Evolutionary conservation across 2,888 invertebrate species (phyloP).

Genomic region (Nasonovia ribisnigri): DNA sequence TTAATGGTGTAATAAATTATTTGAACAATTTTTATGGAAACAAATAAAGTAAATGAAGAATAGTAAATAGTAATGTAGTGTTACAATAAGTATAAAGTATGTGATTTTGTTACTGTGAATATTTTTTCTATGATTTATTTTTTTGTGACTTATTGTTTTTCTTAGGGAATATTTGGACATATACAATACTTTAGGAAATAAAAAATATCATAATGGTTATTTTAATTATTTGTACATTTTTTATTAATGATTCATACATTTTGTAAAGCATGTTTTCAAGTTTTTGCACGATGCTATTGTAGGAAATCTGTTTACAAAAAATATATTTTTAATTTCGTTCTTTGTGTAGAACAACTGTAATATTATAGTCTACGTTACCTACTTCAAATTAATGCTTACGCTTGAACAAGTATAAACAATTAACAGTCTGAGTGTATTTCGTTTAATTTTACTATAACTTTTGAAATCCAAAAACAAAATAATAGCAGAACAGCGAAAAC

Average conservation of each 20-base stretch:
- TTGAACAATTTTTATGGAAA: too few species aligned
- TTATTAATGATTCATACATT: background rate
- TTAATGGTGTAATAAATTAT: too few species aligned
- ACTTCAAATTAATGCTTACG: background rate
- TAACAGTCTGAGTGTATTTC: slow-evolving; percentile 23
- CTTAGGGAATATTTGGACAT: background rate
- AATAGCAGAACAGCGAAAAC: background rate
- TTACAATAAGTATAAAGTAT: too few species aligned
- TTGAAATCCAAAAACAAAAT: background rate
- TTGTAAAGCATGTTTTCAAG: background rate
- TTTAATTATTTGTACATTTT: background rate
- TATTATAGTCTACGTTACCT: background rate
- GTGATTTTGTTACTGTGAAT: too few species aligned
- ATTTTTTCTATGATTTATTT: too few species aligned
- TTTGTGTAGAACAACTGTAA: background rate
- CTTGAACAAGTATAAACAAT: background rate
- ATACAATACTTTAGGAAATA: background rate
- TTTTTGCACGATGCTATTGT: background rate
- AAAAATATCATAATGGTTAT: background rate
- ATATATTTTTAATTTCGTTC: background rate
- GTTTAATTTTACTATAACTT: slow-evolving; percentile 19
- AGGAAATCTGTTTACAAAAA: background rate
- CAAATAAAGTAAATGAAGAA: too few species aligned
- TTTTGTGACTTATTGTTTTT: too few species aligned
- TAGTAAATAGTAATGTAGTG: too few species aligned